Evolutionary conservation across 1,140 invertebrate genomes (phyloP), one percentile per base, ranked within the genome.

Genomic region (Bombus cullumanus): DNA sequence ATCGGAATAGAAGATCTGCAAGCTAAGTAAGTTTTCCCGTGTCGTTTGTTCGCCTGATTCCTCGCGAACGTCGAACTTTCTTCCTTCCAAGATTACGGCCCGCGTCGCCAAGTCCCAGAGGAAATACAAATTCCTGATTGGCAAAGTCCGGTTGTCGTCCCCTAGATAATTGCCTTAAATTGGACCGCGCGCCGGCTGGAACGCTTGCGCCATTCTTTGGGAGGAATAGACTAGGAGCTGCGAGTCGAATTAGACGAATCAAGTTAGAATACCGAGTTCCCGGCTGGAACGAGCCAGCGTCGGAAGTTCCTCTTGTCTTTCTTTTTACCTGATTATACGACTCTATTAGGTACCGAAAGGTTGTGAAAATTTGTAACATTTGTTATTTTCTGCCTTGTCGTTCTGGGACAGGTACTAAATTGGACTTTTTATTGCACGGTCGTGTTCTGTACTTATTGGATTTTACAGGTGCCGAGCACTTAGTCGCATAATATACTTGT

Each of bases 161-260:
- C 89, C 89, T 77, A 76, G 89, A 88, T 91, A 92, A 92, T 92
- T 90, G 91, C 86, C 89, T 91, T 87, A 91, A 91, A 91, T 92
- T 92, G 91, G 85, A 89, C 84, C 79, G 78, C 85, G 88, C 83
- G 18, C 89, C 85, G 73, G 41, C 79, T 84, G 62, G 75, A 90
- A 91, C 91, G 88, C 90, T 83, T 72, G 80, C 6, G 8, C n/a
- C 76, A 71, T 83, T 86, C 84, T 43, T 57, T 62, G 81, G 78
- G 75, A 74, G 76, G 72, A 84, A 83, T 74, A 81, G 88, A 85
- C 89, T 77, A 80, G 53, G 66, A 80, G 86, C 84, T 90, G 86
- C 89, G 83, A 81, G 47, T 77, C 57, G 91, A 92, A 92, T 92
- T 92, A 92, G 87, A 91, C 88, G 89, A 92, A 92, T 92, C 91